Conservation (phyloP, 1,140 invertebrate species). For the Drosophila arizonae region DNA sequence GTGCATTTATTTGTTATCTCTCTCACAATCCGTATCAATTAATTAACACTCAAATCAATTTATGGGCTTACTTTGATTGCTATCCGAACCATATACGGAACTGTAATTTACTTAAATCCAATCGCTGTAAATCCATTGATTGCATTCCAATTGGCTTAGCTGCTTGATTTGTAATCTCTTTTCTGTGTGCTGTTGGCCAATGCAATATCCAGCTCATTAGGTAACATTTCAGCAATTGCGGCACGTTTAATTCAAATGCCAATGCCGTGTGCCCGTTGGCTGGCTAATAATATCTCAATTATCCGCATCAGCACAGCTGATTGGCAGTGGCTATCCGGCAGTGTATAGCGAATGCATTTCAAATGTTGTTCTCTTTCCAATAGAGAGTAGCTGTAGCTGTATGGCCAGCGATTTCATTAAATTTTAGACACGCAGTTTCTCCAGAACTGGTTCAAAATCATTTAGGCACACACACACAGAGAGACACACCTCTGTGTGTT, state of each 20-base stretch:
- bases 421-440: conserved; percentile 79
- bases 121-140: neutral
- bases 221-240: conserved; percentile 62
- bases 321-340: conserved; percentile 26
- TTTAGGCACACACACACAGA: conserved; percentile 41
- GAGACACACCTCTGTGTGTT: neutral
- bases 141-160: conserved; percentile 26
- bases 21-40: neutral
- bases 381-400: conserved; percentile 27
- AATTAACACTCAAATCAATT: too few relatives aligned
- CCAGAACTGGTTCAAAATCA: conserved; percentile 75
- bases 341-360: conserved; percentile 56
- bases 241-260: conserved; percentile 65
- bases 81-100: neutral
- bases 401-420: conserved; percentile 72
- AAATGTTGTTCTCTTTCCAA: conserved; percentile 45
- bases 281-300: conserved; percentile 74
- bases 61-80: neutral
- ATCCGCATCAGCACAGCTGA: conserved; percentile 44
- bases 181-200: conserved; percentile 16
- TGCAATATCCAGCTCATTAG: conserved; percentile 58
- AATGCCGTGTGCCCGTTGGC: conserved; percentile 51
- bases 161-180: conserved; percentile 28
- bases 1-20: too few relatives aligned
- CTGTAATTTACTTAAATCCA: neutral